Base-by-base conservation (phyloP, 1,140 invertebrate genomes). In the Trachymyrmex cornetzi region DNA sequence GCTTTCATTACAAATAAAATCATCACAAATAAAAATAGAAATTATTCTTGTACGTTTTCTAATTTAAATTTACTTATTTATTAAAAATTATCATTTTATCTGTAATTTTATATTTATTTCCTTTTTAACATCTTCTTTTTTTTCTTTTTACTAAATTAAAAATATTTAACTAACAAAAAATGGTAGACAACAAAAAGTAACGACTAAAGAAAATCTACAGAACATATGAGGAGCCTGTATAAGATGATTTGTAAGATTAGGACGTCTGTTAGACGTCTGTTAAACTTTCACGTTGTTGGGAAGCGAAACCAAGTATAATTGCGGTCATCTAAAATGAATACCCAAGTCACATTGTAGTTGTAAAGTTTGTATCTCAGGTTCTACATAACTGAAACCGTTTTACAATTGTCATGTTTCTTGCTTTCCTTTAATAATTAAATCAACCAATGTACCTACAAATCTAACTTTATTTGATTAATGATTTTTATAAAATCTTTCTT, bases 261-360 rank as follows among this genome's bases (percentile, higher is more conserved):
- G 66, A 57, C 64, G 66, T 81, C 66, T 57, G 66, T 81, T 81
- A 38, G 22, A 81, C 22, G 50, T 81, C 79, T 71, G 79, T 57
- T 81, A 57, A 81, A 81, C 79, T 81, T 81, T 81, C 79, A 81
- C 79, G 24, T 81, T 30, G 79, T 69, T 57, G 66, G 79, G 64
- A 81, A 81, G 53, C 79, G 64, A 81, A 27, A 69, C n/a, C 14
- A 16, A 81, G 50, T 27, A 71, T 81, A 71, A 81, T 81, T 81
- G 79, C 66, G 79, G 50, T 81, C 79, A 81, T 55, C 22, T 81
- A 48, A 81, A 71, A 71, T 57, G 64, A 81, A 81, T 81, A 38
- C 77, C 27, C n/a, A 34, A 69, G 48, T 81, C 69, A 59, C 34
- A 71, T 81, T 71, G 79, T 81, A 53, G 22, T 59, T 71, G 22